phyloP scores from a whole-genome alignment of 2,888 invertebrate genomes.

The Dolomedes plantarius region DNA sequence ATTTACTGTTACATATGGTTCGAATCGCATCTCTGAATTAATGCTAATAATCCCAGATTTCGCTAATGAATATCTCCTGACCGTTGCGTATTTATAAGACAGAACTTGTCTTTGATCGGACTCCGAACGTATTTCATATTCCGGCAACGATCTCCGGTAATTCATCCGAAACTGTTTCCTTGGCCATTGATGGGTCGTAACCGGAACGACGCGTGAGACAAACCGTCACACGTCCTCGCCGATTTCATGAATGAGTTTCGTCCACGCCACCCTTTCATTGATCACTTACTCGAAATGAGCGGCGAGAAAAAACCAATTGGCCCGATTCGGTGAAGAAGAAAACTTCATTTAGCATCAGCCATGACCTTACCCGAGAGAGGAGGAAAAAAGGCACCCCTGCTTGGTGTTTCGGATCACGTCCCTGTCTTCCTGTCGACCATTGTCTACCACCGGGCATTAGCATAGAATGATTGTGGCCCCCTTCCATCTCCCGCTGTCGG shows the following conservation, averaged over 20 bases:
- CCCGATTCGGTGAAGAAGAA: conserved; percentile 29
- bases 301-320: conserved; percentile 14
- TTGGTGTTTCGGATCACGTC: conserved; percentile 59
- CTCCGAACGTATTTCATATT: too few species aligned
- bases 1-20: too few species aligned
- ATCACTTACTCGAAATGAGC: conserved; percentile 5
- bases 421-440: conserved; percentile 61
- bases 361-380: conserved; percentile 47
- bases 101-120: too few species aligned
- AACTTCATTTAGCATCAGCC: conserved; percentile 21
- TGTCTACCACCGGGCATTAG: conserved; percentile 50
- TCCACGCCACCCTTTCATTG: conserved; percentile 1
- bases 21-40: too few species aligned
- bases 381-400: conserved; percentile 30
- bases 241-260: conserved; percentile 34
- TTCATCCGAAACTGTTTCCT: background rate
- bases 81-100: too few species aligned
- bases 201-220: conserved; percentile 8
- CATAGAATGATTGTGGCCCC: conserved; percentile 64
- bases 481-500: conserved; percentile 48
- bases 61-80: too few species aligned
- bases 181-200: background rate
- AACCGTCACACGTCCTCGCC: background rate
- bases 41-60: too few species aligned
- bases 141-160: too few species aligned